phyloP scores from a whole-genome alignment of 2,797 vertebrate species.

The Ficedula albicollis region DNA sequence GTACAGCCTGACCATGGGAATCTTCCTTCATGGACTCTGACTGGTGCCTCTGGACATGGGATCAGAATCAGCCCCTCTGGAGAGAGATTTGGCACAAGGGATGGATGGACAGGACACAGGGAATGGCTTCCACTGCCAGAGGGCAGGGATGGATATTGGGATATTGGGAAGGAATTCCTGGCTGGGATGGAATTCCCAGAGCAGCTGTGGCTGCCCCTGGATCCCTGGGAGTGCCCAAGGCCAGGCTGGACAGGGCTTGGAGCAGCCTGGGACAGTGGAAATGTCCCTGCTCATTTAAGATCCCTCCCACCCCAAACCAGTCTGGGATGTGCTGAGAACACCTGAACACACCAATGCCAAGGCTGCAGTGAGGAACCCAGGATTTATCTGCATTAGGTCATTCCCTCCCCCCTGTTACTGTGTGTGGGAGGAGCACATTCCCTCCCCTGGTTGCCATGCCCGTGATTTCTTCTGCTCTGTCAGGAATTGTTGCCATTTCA shows the following conservation, averaged over 20 bases:
- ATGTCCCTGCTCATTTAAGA: neutral
- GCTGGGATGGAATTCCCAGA: neutral
- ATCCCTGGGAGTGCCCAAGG: neutral
- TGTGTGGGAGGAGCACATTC: neutral
- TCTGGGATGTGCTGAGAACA: neutral
- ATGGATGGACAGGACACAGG: neutral
- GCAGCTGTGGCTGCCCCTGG: neutral
- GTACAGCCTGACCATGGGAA: neutral
- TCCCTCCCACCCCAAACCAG: neutral
- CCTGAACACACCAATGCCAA: neutral
- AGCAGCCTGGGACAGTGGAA: neutral
- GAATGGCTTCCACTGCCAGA: neutral
- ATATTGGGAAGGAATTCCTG: neutral
- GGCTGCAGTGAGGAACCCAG: neutral
- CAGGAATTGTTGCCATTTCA: constrained; percentile 38
- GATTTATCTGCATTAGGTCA: neutral
- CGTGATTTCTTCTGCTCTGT: neutral
- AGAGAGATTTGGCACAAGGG: neutral
- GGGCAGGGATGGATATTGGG: neutral
- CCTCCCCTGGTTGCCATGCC: neutral
- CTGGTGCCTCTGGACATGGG: neutral
- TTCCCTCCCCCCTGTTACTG: neutral
- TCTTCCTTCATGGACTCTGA: neutral
- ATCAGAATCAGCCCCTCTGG: neutral
- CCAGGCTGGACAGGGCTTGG: neutral